Evolutionary conservation across 2,113 vertebrate species (phyloP).

Genomic region (Columba janthina): DNA sequence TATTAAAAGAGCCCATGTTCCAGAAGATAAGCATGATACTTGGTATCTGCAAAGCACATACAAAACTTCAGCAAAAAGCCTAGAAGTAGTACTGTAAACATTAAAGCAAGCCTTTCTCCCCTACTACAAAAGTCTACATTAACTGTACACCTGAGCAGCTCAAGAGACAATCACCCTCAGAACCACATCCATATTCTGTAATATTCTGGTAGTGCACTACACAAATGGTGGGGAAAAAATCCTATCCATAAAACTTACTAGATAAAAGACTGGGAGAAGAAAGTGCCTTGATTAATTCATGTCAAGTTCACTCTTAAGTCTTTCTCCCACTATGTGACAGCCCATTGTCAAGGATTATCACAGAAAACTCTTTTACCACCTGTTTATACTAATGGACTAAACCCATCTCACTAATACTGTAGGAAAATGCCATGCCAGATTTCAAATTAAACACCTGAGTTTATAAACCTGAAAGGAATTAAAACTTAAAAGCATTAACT

Average conservation of each 20-base stretch:
- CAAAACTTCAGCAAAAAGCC: background rate
- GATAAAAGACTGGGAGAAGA: background rate
- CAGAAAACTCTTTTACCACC: background rate
- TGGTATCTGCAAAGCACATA: background rate
- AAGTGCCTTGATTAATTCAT: background rate
- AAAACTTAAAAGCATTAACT: background rate
- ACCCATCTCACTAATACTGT: background rate
- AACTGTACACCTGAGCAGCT: background rate
- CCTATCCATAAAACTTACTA: background rate
- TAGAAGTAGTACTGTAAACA: background rate
- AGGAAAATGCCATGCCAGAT: background rate
- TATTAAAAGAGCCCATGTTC: background rate
- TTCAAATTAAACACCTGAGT: background rate
- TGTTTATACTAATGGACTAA: background rate
- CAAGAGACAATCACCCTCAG: background rate
- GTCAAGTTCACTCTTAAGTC: background rate
- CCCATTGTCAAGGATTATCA: background rate
- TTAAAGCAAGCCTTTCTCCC: background rate
- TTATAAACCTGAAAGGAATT: background rate
- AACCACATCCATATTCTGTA: background rate
- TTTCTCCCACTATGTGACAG: background rate
- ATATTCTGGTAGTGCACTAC: background rate
- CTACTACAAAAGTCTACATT: background rate
- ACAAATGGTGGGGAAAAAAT: background rate
- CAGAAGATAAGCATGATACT: background rate